A percentile compares a stretch with the other conserved stretches of the same genome.
Conservation (phyloP, 64 coral and sea anemone species). For the Catalaphyllia jardinei region DNA sequence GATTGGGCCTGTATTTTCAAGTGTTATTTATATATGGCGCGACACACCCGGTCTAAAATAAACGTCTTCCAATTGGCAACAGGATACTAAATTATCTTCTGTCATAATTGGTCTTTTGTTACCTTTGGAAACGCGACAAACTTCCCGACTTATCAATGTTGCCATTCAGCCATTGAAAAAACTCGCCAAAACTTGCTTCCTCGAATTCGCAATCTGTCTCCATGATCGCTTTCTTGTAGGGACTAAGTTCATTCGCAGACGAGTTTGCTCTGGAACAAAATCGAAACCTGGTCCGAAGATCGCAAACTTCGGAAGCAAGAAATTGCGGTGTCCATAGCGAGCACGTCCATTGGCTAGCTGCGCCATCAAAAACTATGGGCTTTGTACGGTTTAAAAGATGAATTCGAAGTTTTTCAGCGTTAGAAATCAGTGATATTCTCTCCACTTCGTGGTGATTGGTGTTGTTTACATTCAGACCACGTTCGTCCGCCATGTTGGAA, state of each 20-base stretch:
- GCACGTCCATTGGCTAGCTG: slow-evolving; percentile 71
- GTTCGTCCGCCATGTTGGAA: slow-evolving; percentile 61
- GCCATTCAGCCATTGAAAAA: slow-evolving; percentile 74
- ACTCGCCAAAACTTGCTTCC: slow-evolving; percentile 78
- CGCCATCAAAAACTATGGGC: slow-evolving; percentile 69
- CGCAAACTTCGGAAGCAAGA: slow-evolving; percentile 57
- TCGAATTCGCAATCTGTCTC: slow-evolving; percentile 88
- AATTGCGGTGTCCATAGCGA: slow-evolving; percentile 77
- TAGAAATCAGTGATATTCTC: slow-evolving; percentile 27
- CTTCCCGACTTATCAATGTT: slow-evolving; percentile 28
- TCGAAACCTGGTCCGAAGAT: slow-evolving; percentile 81
- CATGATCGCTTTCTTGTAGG: slow-evolving; percentile 56
- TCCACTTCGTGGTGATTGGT: background rate
- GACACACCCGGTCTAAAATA: slow-evolving; percentile 9
- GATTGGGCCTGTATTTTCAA: background rate
- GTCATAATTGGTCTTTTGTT: background rate
- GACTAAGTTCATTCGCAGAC: slow-evolving; percentile 7
- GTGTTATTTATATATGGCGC: background rate
- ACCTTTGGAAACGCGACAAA: slow-evolving; percentile 67
- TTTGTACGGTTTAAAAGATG: slow-evolving; percentile 50
- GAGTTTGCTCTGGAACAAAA: slow-evolving; percentile 60
- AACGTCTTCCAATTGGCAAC: background rate
- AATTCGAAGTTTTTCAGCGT: slow-evolving; percentile 44
- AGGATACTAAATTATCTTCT: background rate
- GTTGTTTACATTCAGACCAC: background rate